A percentile compares a stretch with the other conserved stretches of the same genome.
Evolutionary conservation across 1,140 invertebrate genomes (phyloP).

Genomic region (Diorhabda sublineata): DNA sequence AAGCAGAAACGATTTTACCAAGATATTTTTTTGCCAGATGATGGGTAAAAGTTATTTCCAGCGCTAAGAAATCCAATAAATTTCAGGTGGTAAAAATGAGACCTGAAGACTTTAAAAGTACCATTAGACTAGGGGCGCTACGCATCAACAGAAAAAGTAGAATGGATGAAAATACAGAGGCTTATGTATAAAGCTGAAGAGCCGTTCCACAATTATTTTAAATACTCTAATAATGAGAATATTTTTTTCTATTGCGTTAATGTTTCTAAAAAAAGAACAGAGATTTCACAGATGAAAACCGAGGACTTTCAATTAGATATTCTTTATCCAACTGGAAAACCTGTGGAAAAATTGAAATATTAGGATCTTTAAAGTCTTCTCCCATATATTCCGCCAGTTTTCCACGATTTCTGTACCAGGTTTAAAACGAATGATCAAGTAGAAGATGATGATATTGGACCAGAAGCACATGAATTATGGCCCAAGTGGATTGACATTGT

Average conservation of each 20-base stretch:
- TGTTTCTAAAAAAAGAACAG: neutral
- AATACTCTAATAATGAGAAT: neutral
- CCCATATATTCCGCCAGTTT: neutral
- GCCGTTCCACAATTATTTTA: too few relatives aligned
- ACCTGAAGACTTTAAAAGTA: constrained; percentile 13
- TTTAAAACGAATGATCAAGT: neutral
- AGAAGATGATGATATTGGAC: neutral
- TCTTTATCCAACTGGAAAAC: constrained; percentile 1
- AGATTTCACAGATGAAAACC: neutral
- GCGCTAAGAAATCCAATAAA: constrained; percentile 15
- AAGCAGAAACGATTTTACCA: constrained; percentile 13
- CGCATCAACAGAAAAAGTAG: neutral
- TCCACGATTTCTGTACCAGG: neutral
- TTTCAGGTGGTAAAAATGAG: constrained; percentile 15
- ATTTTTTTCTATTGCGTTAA: neutral
- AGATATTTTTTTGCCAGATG: constrained; percentile 10
- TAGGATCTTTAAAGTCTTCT: neutral
- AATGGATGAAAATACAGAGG: constrained; percentile 1
- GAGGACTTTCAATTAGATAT: neutral
- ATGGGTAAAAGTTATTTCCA: constrained; percentile 15
- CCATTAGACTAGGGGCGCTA: neutral
- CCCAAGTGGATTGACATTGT: too few relatives aligned
- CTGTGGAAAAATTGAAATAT: neutral
- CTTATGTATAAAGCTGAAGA: neutral
- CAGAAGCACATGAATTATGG: neutral